Conservation (phyloP, 2,888 invertebrate genomes). For the Epirrhoe alternata region DNA sequence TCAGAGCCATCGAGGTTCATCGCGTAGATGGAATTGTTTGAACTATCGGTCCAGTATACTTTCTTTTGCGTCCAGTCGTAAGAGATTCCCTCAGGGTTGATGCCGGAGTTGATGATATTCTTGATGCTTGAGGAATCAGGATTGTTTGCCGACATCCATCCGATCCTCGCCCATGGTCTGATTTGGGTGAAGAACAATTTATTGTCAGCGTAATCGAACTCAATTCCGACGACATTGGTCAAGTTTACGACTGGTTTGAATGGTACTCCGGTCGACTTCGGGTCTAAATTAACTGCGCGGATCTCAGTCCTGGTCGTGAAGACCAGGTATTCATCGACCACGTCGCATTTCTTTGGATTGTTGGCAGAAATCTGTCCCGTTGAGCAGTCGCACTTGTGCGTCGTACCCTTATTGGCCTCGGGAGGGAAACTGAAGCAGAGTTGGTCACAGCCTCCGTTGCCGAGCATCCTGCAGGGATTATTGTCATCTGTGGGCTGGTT, state of each 20-base stretch:
- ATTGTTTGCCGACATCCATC: constrained; percentile 90
- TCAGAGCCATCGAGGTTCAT: constrained; percentile 96
- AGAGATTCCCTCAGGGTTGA: constrained; percentile 96
- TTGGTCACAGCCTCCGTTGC: constrained; percentile 96
- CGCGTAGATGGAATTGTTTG: constrained; percentile 96
- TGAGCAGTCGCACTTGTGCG: constrained; percentile 95
- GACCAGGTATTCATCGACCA: constrained; percentile 94
- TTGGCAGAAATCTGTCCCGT: constrained; percentile 90
- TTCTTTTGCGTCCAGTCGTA: constrained; percentile 99
- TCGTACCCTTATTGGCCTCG: constrained; percentile 82
- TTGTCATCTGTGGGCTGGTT: constrained; percentile 94
- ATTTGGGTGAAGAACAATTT: constrained; percentile 97
- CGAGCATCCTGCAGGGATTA: constrained; percentile 91
- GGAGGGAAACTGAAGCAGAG: constrained; percentile 97
- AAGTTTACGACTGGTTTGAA: constrained; percentile 94
- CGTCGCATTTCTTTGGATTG: constrained; percentile 90
- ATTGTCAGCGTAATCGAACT: constrained; percentile 96
- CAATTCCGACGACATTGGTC: constrained; percentile 97
- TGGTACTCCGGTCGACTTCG: constrained; percentile 91
- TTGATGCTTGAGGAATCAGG: constrained; percentile 87
- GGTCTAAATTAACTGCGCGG: constrained; percentile 94
- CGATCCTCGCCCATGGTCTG: constrained; percentile 95
- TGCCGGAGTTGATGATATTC: constrained; percentile 90
- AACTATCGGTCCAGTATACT: constrained; percentile 98
- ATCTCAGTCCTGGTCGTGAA: constrained; percentile 98